Evolutionary conservation across 2,888 invertebrate genomes (phyloP), one percentile per base, ranked within the genome.

Genomic region (Pogonocherus hispidulus): DNA sequence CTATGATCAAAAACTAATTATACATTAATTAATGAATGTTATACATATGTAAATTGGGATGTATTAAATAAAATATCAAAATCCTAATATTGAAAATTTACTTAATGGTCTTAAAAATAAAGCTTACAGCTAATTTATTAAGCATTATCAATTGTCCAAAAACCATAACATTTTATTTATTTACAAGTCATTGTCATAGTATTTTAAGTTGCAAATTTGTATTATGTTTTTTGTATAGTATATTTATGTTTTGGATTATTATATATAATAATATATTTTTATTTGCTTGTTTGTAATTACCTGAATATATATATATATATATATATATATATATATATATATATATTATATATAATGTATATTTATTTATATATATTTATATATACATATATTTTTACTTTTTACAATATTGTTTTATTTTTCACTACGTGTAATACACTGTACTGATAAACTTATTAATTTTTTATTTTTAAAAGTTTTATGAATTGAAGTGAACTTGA

Each of bases 31-130:
- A 41, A 41, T 41, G 41, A 41, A 41, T 41, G 41, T 41, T 41
- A 41, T 41, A 41, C 41, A 41, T 41, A 32, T 41, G 41, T 41
- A 41, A 41, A 41, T 41, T 41, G 41, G 41, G 16, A 41, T 41
- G 41, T 41, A 41, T 41, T 41, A 41, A 41, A 41, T 41, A 41
- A 41, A 41, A 41, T 41, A 41, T 41, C 41, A n/a, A 41, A 41
- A n/a, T 41, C 32, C 41, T n/a, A n/a, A 16, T 41, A 41, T 14
- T 41, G 41, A 41, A 41, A 41, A 41, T 41, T 41, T 41, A 41
- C 41, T 41, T 41, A 41, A 41, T 16, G 41, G 41, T n/a, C n/a
- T 14, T 14, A 14, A 41, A 41, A 41, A 41, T 41, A 16, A 41
- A 41, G 41, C 41, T 41, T 41, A 41, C 16, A 41, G 14, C 1